Evolutionary conservation across 2,888 invertebrate genomes (phyloP), one percentile per base, ranked within the genome.

Genomic region (Polymixis flavicincta): DNA sequence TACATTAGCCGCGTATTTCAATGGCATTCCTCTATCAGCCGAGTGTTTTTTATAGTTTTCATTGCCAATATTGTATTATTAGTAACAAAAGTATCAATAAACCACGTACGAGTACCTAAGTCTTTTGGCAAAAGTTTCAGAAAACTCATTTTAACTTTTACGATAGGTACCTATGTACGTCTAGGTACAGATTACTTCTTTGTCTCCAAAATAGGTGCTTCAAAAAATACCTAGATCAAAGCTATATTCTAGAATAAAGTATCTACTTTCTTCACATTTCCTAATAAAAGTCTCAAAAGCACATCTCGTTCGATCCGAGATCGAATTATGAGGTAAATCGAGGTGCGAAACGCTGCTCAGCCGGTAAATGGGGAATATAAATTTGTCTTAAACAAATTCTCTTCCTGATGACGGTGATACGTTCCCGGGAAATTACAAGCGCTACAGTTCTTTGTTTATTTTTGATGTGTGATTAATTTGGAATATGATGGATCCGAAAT

Each of bases 301-400:
- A 76, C 78, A 77, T 80, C 84, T 82, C 84, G 85, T 87, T 86
- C 85, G 85, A 87, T 84, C 75, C 66, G 80, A 86, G 87, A 91
- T 91, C 89, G 86, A 91, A 92, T 92, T 92, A 92, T 90, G 89
- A 91, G 88, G 85, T 87, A 89, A 92, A 91, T 91, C 89, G 89
- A 88, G 84, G 86, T 86, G 79, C 85, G 84, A 82, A 89, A 83
- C 87, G 88, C 89, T 89, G 89, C 89, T 91, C 90, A 91, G 84
- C 89, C 92, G 90, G 90, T 91, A 93, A 93, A 93, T 92, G 91
- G 90, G 90, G 90, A 91, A 93, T 93, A 92, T 91, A 92, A 92
- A 93, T 93, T 93, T 91, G 89, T 89, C 92, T 90, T 90, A 90
- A 92, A 92, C 91, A 92, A 93, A 93, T 92, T 93, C 89, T 89